Base-by-base conservation (phyloP, 1,140 invertebrate species). In the Andricus grossulariae region DNA sequence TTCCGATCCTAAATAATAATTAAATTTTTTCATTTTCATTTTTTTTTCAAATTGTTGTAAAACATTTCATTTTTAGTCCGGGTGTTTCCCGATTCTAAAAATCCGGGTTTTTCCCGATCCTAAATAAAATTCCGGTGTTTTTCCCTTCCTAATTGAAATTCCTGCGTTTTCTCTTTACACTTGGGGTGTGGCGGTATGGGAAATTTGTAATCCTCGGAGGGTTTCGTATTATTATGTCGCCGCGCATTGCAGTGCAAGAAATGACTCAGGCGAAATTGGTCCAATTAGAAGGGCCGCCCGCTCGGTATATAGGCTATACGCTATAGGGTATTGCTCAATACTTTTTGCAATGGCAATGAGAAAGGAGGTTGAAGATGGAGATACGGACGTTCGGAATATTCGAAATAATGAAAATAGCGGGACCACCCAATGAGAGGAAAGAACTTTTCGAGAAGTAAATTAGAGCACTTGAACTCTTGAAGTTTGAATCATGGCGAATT, bases 391-490 rank as follows among this genome's bases (percentile, higher is more conserved):
- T 78, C 78, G 76, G 75, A 80, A 80, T 80, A 80, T 78, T 80
- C 74, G 78, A 80, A 82, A 80, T 77, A 80, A 80, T 80, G 76
- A 78, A 80, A 74, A 76, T 78, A 52, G 71, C 72, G 72, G 52
- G 81, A 82, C 81, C 81, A 82, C 81, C 78, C 81, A 80, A 71
- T 45, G 25, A 66, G 60, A 32, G 60, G 60, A 66, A 39, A 66
- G 39, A 66, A 66, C 32, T 55, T 21, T 66, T 66, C 13, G 13
- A 66, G 57, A 25, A 66, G 25, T 66, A 39, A 66, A 66, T 66
- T 66, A 66, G 60, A 66, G 60, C 45, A 66, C 60, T 66, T 39
- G 25, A 45, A 66, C 13, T 66, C 39, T 66, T 66, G n/a, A 66
- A 32, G 16, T 66, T 66, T 66, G 16, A 12, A 66, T 39, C 60